Evolutionary conservation across 2,797 vertebrate species (phyloP).

Genomic region (Glyptemys insculpta): DNA sequence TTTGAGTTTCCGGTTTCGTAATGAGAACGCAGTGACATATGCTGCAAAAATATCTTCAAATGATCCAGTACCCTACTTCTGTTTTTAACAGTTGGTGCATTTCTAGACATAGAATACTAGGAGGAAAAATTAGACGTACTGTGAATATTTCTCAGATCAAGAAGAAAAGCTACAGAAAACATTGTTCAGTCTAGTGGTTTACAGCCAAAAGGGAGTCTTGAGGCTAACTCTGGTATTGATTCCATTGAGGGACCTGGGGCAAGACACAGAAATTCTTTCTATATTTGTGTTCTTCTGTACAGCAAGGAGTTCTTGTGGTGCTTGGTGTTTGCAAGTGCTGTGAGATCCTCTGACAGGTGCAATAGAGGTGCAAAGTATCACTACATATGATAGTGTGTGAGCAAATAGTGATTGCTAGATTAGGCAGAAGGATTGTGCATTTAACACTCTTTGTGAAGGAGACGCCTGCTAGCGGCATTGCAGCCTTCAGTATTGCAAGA

Average conservation of each 20-base stretch:
- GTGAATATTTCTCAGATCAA: not conserved
- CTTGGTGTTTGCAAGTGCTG: not conserved
- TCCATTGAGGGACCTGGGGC: not conserved
- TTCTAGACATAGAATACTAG: not conserved
- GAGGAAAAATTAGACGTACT: fast-evolving
- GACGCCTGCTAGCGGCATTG: fast-evolving
- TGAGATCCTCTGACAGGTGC: not conserved
- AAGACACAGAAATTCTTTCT: not conserved
- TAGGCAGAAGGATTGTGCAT: not conserved
- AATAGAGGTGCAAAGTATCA: not conserved
- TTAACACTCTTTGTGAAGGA: not conserved
- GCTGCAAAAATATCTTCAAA: not conserved
- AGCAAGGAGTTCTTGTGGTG: not conserved
- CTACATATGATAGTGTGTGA: not conserved
- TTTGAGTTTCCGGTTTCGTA: not conserved
- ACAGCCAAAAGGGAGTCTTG: not conserved
- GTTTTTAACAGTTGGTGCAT: not conserved
- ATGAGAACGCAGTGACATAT: not conserved
- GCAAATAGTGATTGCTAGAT: slow-evolving; percentile 5
- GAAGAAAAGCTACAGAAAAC: not conserved
- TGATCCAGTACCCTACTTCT: not conserved
- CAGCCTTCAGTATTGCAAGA: not conserved
- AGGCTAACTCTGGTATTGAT: not conserved
- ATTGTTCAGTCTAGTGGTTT: not conserved
- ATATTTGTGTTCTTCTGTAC: not conserved